Conservation (phyloP, 1,140 invertebrate genomes). For the Penaeus vannamei region DNA sequence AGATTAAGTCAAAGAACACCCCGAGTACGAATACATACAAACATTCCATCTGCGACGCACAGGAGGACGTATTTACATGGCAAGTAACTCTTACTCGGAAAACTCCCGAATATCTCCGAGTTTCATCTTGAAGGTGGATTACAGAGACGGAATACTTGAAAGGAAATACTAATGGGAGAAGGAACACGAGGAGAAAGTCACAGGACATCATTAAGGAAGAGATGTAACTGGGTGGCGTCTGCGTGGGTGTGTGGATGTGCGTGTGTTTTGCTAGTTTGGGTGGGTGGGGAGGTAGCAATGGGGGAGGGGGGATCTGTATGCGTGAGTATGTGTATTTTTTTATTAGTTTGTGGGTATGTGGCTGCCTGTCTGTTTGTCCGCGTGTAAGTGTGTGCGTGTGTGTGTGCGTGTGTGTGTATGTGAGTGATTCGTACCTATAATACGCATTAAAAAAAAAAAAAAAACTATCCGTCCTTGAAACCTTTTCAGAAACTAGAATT, state of each 20-base stretch:
- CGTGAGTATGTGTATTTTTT: too few species aligned
- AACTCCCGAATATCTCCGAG: background rate
- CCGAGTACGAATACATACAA: background rate
- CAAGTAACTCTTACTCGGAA: background rate
- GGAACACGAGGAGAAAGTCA: background rate
- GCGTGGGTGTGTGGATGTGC: background rate
- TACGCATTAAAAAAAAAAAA: too few species aligned
- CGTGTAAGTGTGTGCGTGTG: too few species aligned
- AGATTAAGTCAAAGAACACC: background rate
- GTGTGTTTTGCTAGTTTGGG: background rate
- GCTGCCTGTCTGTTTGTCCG: too few species aligned
- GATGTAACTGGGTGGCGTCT: background rate
- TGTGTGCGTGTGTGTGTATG: too few species aligned
- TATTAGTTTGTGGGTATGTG: too few species aligned
- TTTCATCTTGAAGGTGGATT: background rate
- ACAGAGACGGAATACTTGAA: background rate
- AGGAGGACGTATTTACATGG: background rate
- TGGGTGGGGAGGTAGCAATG: background rate
- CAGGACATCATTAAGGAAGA: background rate
- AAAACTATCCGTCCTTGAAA: too few species aligned
- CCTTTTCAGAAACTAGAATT: too few species aligned
- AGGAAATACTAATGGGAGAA: background rate
- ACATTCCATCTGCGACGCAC: background rate
- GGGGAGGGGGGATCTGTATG: too few species aligned
- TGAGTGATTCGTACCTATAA: too few species aligned